phyloP scores from a whole-genome alignment of 2,113 vertebrate genomes.

The Bubalus kerabau region DNA sequence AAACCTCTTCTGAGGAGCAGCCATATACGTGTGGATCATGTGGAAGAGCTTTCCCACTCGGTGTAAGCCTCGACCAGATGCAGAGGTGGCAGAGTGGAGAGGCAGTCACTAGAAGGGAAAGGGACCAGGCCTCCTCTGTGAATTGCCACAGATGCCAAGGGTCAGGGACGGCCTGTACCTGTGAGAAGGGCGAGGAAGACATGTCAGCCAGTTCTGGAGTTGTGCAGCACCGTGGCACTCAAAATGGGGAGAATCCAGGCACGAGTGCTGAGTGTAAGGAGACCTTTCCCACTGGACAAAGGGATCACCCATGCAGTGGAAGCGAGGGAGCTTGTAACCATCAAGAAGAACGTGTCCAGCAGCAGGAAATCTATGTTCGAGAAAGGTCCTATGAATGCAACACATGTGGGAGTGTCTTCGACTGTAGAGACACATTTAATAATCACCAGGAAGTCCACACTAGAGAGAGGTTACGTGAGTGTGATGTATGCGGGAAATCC shows the following conservation, averaged over 20 bases:
- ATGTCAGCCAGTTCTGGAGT: neutral
- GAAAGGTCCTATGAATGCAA: neutral
- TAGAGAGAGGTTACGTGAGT: neutral
- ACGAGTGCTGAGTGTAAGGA: neutral
- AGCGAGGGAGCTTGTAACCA: neutral
- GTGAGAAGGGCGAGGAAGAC: accelerated
- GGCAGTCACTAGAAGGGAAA: neutral
- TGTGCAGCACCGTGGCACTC: neutral
- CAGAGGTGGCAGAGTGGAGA: neutral
- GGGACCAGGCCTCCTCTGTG: neutral
- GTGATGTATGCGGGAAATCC: neutral
- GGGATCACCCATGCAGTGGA: neutral
- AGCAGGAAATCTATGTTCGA: neutral
- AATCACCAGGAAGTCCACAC: neutral
- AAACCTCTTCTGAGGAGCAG: neutral
- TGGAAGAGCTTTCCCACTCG: neutral
- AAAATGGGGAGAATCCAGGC: neutral
- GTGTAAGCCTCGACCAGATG: neutral
- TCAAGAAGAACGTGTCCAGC: neutral
- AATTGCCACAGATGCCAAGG: accelerated
- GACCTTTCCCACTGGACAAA: neutral
- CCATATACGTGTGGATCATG: neutral
- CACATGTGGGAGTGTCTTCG: neutral
- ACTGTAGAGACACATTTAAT: neutral
- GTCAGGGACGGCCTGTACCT: neutral